Conservation (phyloP, 2,888 invertebrate species). For the Platypus cylindrus region DNA sequence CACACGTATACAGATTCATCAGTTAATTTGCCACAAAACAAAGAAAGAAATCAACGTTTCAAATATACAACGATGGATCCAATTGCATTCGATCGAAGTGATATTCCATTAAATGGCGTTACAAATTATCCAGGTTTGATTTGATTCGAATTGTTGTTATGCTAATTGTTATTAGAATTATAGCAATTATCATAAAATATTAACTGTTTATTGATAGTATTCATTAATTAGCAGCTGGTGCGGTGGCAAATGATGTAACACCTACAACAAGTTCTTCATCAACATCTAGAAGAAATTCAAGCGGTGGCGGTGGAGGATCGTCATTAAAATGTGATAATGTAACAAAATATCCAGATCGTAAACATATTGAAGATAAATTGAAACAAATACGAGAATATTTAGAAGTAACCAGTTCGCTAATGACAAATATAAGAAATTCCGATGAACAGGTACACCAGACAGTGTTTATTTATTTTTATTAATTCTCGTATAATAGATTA, state of each 20-base stretch:
- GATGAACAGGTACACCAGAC: constrained; percentile 61
- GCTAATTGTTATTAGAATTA: too few relatives aligned
- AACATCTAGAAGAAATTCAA: constrained; percentile 31
- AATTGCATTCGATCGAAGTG: constrained; percentile 18
- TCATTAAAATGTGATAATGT: constrained; percentile 34
- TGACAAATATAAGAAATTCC: constrained; percentile 51
- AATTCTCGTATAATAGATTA: not conserved
- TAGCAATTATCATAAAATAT: too few relatives aligned
- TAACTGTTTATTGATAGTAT: constrained; percentile 7
- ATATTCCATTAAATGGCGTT: constrained; percentile 14
- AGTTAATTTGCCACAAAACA: constrained; percentile 24
- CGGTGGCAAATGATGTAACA: constrained; percentile 28
- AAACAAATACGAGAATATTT: constrained; percentile 63
- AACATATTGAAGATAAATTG: constrained; percentile 54
- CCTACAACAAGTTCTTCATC: constrained; percentile 29
- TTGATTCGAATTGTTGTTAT: too few relatives aligned
- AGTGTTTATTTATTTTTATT: not conserved
- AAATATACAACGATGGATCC: constrained; percentile 23
- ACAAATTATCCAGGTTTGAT: constrained; percentile 12
- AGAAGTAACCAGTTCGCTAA: constrained; percentile 53
- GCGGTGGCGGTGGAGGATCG: too few relatives aligned
- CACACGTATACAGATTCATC: constrained; percentile 20
- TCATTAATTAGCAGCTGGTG: too few relatives aligned
- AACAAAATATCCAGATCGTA: constrained; percentile 47
- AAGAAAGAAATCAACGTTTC: constrained; percentile 21